Conservation (phyloP, 2,113 vertebrate species). For the Bos indicus region DNA sequence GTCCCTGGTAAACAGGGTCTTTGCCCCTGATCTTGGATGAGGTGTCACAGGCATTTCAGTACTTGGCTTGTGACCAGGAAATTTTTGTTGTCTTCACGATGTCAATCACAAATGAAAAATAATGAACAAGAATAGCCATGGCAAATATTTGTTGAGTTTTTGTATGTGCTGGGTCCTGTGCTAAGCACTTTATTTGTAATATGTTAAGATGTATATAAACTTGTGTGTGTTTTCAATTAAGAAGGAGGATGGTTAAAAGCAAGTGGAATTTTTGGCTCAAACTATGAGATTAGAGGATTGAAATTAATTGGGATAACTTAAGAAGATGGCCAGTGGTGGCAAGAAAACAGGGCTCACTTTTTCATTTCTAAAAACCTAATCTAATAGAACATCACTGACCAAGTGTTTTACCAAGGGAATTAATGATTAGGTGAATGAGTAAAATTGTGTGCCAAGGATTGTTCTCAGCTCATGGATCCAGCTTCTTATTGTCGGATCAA, state of each 20-base stretch:
- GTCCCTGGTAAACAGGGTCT: background rate
- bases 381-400: background rate
- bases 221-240: background rate
- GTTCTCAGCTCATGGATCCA: background rate
- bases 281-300: background rate
- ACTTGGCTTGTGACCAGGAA: background rate
- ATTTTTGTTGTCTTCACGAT: background rate
- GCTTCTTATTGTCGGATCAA: background rate
- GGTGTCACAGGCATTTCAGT: background rate
- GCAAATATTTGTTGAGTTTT: background rate
- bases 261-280: background rate
- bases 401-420: background rate
- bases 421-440: background rate
- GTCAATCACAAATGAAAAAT: background rate
- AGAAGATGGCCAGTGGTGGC: background rate
- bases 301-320: background rate
- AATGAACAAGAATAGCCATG: background rate
- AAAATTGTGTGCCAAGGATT: background rate
- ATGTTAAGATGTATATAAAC: background rate
- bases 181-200: background rate
- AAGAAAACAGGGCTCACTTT: background rate
- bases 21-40: background rate
- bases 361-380: background rate
- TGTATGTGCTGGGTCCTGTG: background rate
- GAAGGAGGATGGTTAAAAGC: background rate